Percentiles rank a stretch among this genome's conserved stretches.
phyloP scores from a whole-genome alignment of 2,113 vertebrate genomes.

The Herpetotheres cachinnans region DNA sequence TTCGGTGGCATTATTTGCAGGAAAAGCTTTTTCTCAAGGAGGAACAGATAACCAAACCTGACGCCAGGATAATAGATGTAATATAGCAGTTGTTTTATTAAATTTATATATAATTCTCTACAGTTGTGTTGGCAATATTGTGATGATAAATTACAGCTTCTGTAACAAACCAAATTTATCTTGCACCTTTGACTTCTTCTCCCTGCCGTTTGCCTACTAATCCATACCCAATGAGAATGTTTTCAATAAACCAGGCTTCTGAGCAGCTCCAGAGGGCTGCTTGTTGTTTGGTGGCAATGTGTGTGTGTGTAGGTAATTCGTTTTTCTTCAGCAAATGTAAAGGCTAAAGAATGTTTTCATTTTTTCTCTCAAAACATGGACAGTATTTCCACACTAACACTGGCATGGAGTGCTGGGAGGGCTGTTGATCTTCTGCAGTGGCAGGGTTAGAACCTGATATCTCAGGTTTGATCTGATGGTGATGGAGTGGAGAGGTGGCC shows the following conservation, averaged over 20 bases:
- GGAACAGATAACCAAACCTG: background rate
- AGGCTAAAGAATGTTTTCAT: background rate
- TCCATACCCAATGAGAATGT: background rate
- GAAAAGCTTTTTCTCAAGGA: background rate
- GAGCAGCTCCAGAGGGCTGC: background rate
- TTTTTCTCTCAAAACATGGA: background rate
- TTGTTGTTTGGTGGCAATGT: background rate
- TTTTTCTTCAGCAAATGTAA: background rate
- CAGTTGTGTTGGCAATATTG: background rate
- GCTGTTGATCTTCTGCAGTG: background rate
- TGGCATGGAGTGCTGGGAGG: background rate
- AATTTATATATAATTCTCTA: background rate
- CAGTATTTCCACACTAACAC: background rate
- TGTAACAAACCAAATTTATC: background rate
- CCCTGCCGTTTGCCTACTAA: background rate
- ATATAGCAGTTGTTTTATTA: conserved; percentile 1
- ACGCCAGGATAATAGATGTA: background rate
- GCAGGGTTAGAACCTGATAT: background rate
- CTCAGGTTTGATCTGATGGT: background rate
- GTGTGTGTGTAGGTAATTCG: background rate
- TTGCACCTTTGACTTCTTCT: background rate
- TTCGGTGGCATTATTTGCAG: background rate
- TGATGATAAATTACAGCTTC: background rate
- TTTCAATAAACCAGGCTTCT: background rate
- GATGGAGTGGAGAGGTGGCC: background rate